Evolutionary conservation across 2,113 vertebrate genomes (phyloP).

Genomic region (Corythaeola cristata): DNA sequence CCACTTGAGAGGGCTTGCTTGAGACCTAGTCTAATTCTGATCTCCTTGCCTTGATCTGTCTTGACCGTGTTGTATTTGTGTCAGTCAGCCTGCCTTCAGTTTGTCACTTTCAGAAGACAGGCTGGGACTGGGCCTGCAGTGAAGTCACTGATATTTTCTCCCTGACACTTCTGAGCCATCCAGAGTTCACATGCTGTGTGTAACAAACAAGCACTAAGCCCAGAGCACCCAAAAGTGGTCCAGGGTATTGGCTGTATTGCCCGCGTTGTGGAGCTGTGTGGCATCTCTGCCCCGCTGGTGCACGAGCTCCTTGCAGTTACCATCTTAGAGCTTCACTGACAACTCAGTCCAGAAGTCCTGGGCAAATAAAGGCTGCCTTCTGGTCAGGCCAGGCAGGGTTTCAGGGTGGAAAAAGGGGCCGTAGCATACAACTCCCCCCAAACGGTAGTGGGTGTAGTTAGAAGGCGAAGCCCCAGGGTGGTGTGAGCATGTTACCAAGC

Average conservation of each 20-base stretch:
- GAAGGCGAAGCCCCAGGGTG: neutral
- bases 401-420: neutral
- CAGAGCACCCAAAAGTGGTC: neutral
- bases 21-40: neutral
- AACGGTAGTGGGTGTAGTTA: neutral
- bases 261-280: accelerated
- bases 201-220: neutral
- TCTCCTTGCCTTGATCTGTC: neutral
- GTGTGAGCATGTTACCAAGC: accelerated
- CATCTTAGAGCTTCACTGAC: neutral
- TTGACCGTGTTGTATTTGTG: accelerated
- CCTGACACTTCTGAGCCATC: neutral
- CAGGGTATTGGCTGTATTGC: neutral
- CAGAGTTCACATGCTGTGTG: neutral
- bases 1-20: neutral
- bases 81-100: neutral
- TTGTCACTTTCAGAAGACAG: neutral
- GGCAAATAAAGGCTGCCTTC: neutral
- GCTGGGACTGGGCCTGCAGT: neutral
- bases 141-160: neutral
- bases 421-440: accelerated
- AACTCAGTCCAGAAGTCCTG: neutral
- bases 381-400: neutral
- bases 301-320: accelerated
- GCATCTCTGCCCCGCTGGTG: neutral